A percentile compares a stretch with the other conserved stretches of the same genome.
Conservation (phyloP, 2,888 invertebrate species). For the Anticlea derivata region DNA sequence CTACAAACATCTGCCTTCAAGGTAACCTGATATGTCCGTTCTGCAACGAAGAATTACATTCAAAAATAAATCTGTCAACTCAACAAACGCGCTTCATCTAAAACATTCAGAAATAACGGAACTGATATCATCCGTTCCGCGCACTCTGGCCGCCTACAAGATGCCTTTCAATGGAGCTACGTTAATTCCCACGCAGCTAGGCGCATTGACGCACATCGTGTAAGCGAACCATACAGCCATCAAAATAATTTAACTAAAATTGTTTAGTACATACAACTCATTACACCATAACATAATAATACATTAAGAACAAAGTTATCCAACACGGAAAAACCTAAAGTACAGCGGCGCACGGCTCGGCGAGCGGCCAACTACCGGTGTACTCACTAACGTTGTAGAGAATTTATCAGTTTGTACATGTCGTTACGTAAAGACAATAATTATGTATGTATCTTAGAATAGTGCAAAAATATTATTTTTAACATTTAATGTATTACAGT, state of each 20-base stretch:
- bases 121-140: not conserved
- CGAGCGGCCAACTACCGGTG: conserved; percentile 21
- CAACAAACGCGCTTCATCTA: not conserved
- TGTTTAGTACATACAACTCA: conserved; percentile 48
- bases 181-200: too few species aligned
- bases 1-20: not conserved
- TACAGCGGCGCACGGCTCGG: not conserved
- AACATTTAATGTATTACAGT: conserved; percentile 35
- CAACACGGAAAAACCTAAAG: conserved; percentile 52
- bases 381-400: conserved; percentile 32
- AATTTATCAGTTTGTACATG: conserved; percentile 54
- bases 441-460: conserved; percentile 43
- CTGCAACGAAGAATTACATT: not conserved
- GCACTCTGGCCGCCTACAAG: not conserved
- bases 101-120: conserved; percentile 1
- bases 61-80: conserved; percentile 1
- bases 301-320: conserved; percentile 60
- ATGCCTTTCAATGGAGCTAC: too few species aligned
- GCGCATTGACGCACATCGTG: not conserved
- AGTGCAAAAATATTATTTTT: conserved; percentile 50
- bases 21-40: conserved; percentile 1
- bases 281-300: conserved; percentile 45
- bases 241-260: conserved; percentile 52
- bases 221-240: conserved; percentile 11
- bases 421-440: conserved; percentile 49